Percentiles rank a stretch among this genome's conserved stretches.
These are phyloP conservation scores for Aethina tumida DNA, from an alignment of 1,140 invertebrate species.

Conservation along the genomic window DNA sequence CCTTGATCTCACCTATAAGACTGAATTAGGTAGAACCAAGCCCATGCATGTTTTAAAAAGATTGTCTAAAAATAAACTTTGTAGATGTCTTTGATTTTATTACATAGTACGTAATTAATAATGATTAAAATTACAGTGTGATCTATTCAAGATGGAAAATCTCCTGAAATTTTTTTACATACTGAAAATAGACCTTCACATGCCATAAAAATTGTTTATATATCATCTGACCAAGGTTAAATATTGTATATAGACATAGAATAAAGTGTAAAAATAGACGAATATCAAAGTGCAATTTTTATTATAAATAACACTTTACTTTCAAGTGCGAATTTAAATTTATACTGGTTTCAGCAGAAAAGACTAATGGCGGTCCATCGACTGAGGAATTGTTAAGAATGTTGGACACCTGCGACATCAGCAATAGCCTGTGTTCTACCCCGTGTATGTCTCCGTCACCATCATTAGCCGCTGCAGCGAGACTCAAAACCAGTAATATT, in stretches of 20 bases:
- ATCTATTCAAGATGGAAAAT: too few relatives aligned
- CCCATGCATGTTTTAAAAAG: neutral
- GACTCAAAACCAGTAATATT: slow-evolving; percentile 64
- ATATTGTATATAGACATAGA: too few relatives aligned
- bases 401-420: slow-evolving; percentile 88
- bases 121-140: too few relatives aligned
- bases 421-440: slow-evolving; percentile 71
- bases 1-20: slow-evolving; percentile 68
- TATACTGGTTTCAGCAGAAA: slow-evolving; percentile 28
- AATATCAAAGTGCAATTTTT: neutral
- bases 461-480: slow-evolving; percentile 48
- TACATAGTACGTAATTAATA: too few relatives aligned
- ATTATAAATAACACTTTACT: too few relatives aligned
- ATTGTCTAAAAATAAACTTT: neutral
- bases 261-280: too few relatives aligned
- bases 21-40: slow-evolving; percentile 43
- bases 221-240: too few relatives aligned
- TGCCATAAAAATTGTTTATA: too few relatives aligned
- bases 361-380: slow-evolving; percentile 71
- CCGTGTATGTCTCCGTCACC: slow-evolving; percentile 77
- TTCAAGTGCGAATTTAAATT: neutral
- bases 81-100: too few relatives aligned
- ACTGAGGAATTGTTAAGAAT: slow-evolving; percentile 81
- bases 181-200: too few relatives aligned
- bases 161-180: too few relatives aligned